Base-by-base conservation (phyloP, 2,797 vertebrate species). In the Bradypus variegatus region DNA sequence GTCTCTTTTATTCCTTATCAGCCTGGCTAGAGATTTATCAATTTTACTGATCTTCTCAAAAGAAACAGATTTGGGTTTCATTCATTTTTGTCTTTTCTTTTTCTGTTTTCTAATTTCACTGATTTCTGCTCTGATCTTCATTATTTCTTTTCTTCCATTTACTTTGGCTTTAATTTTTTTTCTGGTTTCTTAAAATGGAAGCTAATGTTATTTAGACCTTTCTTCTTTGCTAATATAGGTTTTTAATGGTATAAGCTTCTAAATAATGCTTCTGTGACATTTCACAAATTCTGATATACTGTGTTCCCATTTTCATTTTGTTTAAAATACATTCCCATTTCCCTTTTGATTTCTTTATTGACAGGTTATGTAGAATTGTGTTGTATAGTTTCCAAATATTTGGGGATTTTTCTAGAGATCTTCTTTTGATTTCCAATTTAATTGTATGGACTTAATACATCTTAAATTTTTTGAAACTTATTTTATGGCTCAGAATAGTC, bases 151-250 rank as follows among this genome's bases (percentile, higher is more conserved):
- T 77, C 62, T 82, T 80, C 41, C 45, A 27, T 6, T 89, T 79
- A 72, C 58, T 88, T 92, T 93, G 64, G 50, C 60, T 75, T 91
- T 89, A 67, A 84, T 64, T 88, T 81, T 29, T 60, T 69, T 50
- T 62, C 76, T 69, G 90, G 62, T 94, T 92, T 86, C 70, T 95
- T 93, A 92, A 91, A 60, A 69, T 10, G 41, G 41, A 88, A 90
- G 14, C 23, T 86, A 38, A 78, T 79, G 23, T 27, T 72, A 89
- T 0, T 78, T 19, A 62, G 27, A 86, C 13, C 3, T 75, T 48
- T 64, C 23, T 29, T 93, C 87, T 89, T 73, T 91, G 72, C 79
- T 88, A 79, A 83, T 8, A 73, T 6, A 81, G 15, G 27, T 87
- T 9, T 53, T 89, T 91, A 82, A 89, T 77, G 38, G 58, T 53